Evolutionary conservation across 2,888 invertebrate genomes (phyloP), one percentile per base, ranked within the genome.

Genomic region (Apotomis betuletana): DNA sequence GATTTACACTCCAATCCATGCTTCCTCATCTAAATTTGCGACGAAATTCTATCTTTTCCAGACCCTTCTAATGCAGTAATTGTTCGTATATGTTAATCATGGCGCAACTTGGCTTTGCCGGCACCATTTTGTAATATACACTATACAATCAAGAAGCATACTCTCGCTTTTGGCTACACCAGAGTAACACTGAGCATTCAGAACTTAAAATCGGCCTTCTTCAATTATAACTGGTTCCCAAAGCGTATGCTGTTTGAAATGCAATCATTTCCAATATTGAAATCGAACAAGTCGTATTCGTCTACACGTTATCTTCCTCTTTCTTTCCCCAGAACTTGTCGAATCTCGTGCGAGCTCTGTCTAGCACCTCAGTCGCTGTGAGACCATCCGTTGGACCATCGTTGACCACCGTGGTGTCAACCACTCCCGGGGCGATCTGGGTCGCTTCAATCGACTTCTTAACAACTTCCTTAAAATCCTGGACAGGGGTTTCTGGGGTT

Each of bases 301-400:
- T 83, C 82, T 92, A 93, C 79, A 93, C 95, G 82, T 93, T 94
- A 78, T 94, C 94, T 79, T 95, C 94, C 80, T 95, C 95, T 80
- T 93, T 95, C 82, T 96, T 96, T 77, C 96, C 96, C 97, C 97
- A 97, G 89, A 97, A 97, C 83, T 96, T 96, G 89, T 97, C 97
- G 85, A 97, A 97, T 80, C 97, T 95, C 87, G 96, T 96, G 80
- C 97, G 95, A 80, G 97, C 97, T 86, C 96, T 95, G 85, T 97
- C 97, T 77, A 97, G 92, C 75, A 97, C 96, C 84, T 97, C 96
- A 70, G 95, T 94, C 52, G 96, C 96, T 63, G 95, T 92, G 58
- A 95, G 91, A 3, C 94, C 93, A n/a, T 92, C 93, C 67, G 81
- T 78, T 49, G 90, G 78, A 65, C 85, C 75, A 52, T 94, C 94